These are phyloP conservation scores for Polia nebulosa DNA, from an alignment of 2,888 invertebrate species.

Conservation along the genomic window DNA sequence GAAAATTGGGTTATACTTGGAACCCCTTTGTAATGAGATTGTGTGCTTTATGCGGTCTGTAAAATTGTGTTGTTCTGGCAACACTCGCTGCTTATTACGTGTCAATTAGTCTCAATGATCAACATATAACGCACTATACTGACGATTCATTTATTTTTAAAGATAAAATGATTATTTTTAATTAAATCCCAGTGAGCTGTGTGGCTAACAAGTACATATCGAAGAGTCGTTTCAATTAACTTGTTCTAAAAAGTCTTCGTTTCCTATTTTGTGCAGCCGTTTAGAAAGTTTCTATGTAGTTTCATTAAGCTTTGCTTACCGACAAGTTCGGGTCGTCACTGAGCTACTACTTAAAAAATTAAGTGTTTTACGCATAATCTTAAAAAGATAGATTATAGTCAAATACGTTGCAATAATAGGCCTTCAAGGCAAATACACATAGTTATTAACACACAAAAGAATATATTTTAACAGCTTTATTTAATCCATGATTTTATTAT, in stretches of 20 bases:
- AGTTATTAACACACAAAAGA: slow-evolving; percentile 70
- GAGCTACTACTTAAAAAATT: slow-evolving; percentile 69
- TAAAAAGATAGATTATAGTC: slow-evolving; percentile 80
- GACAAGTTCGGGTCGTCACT: slow-evolving; percentile 34
- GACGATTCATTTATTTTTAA: slow-evolving; percentile 27
- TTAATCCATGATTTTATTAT: slow-evolving; percentile 83
- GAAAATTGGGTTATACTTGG: slow-evolving; percentile 38
- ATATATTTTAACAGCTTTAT: slow-evolving; percentile 79
- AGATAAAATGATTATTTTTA: slow-evolving; percentile 25
- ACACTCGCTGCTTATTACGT: slow-evolving; percentile 45
- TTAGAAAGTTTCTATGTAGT: slow-evolving; percentile 41
- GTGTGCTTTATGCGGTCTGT: slow-evolving; percentile 71
- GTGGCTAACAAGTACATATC: slow-evolving; percentile 64
- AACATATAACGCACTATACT: slow-evolving; percentile 19
- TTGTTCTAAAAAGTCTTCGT: slow-evolving; percentile 46
- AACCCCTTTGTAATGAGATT: slow-evolving; percentile 59
- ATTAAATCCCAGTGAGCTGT: slow-evolving; percentile 40
- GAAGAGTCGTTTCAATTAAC: slow-evolving; percentile 56
- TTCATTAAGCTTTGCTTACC: slow-evolving; percentile 44
- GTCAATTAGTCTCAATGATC: slow-evolving; percentile 57
- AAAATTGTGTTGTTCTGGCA: slow-evolving; percentile 41
- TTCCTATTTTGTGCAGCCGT: slow-evolving; percentile 59
- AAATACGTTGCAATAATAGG: slow-evolving; percentile 86
- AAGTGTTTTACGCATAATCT: slow-evolving; percentile 80
- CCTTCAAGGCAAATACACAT: slow-evolving; percentile 80